Conservation (phyloP, 2,113 vertebrate genomes). For the Garra rufa region DNA sequence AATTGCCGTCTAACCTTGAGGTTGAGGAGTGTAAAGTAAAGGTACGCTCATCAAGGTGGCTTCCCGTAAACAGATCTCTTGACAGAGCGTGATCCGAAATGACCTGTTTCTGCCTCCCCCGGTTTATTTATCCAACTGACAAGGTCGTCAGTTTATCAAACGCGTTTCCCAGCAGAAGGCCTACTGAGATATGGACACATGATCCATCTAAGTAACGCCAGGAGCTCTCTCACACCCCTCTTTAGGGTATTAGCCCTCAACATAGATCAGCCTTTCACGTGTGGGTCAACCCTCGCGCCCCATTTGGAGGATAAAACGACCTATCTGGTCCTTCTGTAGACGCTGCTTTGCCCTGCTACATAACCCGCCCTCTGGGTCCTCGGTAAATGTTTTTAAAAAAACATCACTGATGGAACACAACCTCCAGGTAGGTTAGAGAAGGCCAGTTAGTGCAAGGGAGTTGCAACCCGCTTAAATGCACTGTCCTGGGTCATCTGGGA, state of each 20-base stretch:
- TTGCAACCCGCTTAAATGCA: conserved; percentile 53
- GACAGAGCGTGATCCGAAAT: conserved; percentile 36
- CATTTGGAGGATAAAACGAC: conserved; percentile 64
- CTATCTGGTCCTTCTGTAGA: conserved; percentile 49
- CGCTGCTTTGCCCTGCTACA: conserved; percentile 53
- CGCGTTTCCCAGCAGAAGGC: conserved; percentile 63
- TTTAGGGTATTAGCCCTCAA: conserved; percentile 65
- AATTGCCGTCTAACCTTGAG: conserved; percentile 67
- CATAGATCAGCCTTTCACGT: conserved; percentile 67
- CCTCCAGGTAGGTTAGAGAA: conserved; percentile 67
- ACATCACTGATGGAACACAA: conserved; percentile 68
- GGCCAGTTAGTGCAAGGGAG: conserved; percentile 41
- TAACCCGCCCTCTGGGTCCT: conserved; percentile 28
- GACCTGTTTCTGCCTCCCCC: conserved; percentile 39
- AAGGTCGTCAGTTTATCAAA: conserved; percentile 74
- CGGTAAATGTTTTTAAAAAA: conserved; percentile 64
- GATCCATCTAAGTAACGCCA: conserved; percentile 76
- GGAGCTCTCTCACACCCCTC: conserved; percentile 54
- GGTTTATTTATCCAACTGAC: conserved; percentile 78
- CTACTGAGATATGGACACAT: conserved; percentile 71
- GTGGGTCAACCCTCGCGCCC: conserved; percentile 60
- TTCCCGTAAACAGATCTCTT: conserved; percentile 42
- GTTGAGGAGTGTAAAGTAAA: conserved; percentile 33
- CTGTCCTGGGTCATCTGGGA: conserved; percentile 58
- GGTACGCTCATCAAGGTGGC: conserved; percentile 32